Evolutionary conservation across 2,113 vertebrate genomes (phyloP).

Genomic region (Hystrix cristata): DNA sequence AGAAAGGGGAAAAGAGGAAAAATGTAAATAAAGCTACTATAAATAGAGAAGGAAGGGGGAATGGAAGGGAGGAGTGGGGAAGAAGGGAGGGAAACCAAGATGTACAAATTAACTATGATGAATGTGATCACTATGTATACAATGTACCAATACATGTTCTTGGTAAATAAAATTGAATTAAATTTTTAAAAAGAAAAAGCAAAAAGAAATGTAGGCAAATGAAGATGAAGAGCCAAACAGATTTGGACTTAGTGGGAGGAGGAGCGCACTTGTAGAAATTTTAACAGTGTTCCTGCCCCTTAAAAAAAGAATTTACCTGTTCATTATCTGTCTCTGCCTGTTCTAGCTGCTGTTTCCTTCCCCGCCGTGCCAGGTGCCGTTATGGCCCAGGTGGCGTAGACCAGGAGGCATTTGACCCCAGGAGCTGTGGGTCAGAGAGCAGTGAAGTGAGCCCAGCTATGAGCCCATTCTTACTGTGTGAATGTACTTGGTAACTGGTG

Average conservation of each 20-base stretch:
- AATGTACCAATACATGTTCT: no score
- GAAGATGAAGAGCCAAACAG: neutral
- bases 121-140: no score
- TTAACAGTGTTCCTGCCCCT: neutral
- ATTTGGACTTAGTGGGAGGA: conserved; percentile 27
- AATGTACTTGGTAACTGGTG: neutral
- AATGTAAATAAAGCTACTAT: no score
- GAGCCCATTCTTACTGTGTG: neutral
- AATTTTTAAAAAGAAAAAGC: no score
- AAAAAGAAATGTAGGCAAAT: no score
- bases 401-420: neutral
- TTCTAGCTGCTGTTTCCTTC: neutral
- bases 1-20: no score
- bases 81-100: no score
- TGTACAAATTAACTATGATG: no score
- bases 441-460: neutral
- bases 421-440: neutral
- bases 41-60: no score
- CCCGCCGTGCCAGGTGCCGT: neutral
- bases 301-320: neutral
- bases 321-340: neutral
- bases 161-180: no score
- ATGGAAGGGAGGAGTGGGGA: no score
- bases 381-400: neutral
- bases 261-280: neutral